A percentile compares a stretch with the other conserved stretches of the same genome.
phyloP scores from a whole-genome alignment of 2,797 vertebrate genomes.

The Lagodon rhomboides region DNA sequence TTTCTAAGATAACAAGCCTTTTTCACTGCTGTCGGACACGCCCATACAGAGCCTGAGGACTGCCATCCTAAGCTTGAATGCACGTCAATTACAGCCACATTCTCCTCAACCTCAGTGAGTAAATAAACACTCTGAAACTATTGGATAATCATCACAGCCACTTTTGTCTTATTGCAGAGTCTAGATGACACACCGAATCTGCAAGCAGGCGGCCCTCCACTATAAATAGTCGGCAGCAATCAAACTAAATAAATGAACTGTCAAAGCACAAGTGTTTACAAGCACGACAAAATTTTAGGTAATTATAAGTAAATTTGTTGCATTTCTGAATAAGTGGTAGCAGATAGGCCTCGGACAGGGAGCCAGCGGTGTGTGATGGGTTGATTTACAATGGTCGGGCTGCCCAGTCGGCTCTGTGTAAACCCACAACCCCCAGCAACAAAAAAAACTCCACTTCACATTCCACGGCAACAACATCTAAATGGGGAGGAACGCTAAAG shows the following conservation, averaged over 20 bases:
- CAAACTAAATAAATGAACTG: slow-evolving; percentile 90
- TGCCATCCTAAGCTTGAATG: slow-evolving; percentile 70
- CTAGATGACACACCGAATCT: slow-evolving; percentile 76
- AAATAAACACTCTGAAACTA: slow-evolving; percentile 83
- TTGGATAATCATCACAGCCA: slow-evolving; percentile 75
- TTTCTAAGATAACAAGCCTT: slow-evolving; percentile 22
- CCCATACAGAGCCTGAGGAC: slow-evolving; percentile 54
- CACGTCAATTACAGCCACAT: slow-evolving; percentile 77
- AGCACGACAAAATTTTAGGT: slow-evolving; percentile 83
- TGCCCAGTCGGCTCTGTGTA: slow-evolving; percentile 42
- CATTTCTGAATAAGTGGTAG: slow-evolving; percentile 89
- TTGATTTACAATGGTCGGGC: slow-evolving; percentile 70
- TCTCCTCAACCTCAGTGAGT: slow-evolving; percentile 75
- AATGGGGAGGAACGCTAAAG: slow-evolving; percentile 65
- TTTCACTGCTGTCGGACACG: slow-evolving; percentile 32
- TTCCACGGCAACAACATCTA: slow-evolving; percentile 66
- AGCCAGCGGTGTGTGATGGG: slow-evolving; percentile 75
- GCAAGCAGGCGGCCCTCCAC: slow-evolving; percentile 70
- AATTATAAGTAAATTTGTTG: slow-evolving; percentile 87
- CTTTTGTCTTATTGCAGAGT: slow-evolving; percentile 74
- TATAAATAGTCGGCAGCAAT: slow-evolving; percentile 87
- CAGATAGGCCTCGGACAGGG: slow-evolving; percentile 82
- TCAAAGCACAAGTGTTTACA: slow-evolving; percentile 87
- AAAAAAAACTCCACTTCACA: slow-evolving; percentile 57
- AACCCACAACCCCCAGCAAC: slow-evolving; percentile 52